Evolutionary conservation across 2,797 vertebrate species (phyloP).

Genomic region (Acipenser ruthenus): DNA sequence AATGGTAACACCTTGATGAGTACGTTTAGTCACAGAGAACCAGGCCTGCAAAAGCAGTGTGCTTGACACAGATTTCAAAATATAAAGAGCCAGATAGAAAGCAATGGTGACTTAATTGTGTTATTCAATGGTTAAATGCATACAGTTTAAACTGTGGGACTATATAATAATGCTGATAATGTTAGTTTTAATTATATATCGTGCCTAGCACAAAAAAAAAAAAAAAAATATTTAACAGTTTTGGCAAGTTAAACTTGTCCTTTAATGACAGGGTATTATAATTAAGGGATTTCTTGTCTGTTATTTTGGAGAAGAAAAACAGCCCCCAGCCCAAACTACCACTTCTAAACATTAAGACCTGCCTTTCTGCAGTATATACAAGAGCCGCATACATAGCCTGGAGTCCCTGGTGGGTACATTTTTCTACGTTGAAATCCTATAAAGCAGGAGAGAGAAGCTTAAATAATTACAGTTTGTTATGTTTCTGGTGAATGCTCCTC

Average conservation of each 20-base stretch:
- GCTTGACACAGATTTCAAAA: slow-evolving; percentile 4
- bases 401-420: slow-evolving; percentile 25
- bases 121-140: too few species aligned
- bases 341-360: slow-evolving; percentile 25
- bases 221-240: not conserved
- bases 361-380: slow-evolving; percentile 22
- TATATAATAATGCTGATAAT: too few species aligned
- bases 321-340: slow-evolving; percentile 30
- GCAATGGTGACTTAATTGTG: too few species aligned
- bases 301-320: slow-evolving; percentile 44
- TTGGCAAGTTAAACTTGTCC: slow-evolving; percentile 15
- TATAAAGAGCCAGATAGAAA: not conserved
- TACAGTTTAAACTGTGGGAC: too few species aligned
- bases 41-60: too few species aligned
- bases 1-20: slow-evolving; percentile 33
- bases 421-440: slow-evolving; percentile 55
- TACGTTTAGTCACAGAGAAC: slow-evolving; percentile 20
- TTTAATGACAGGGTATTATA: slow-evolving; percentile 39
- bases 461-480: slow-evolving; percentile 52
- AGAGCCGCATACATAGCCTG: slow-evolving; percentile 22
- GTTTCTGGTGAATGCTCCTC: slow-evolving; percentile 18
- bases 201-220: not conserved
- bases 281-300: slow-evolving; percentile 18
- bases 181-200: too few species aligned
- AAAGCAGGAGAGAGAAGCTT: slow-evolving; percentile 31